Evolutionary conservation across 30 jellyfish, hydroid and myxozoan genomes (phyloP).

Genomic region (Pseudorhiza aurosa): DNA sequence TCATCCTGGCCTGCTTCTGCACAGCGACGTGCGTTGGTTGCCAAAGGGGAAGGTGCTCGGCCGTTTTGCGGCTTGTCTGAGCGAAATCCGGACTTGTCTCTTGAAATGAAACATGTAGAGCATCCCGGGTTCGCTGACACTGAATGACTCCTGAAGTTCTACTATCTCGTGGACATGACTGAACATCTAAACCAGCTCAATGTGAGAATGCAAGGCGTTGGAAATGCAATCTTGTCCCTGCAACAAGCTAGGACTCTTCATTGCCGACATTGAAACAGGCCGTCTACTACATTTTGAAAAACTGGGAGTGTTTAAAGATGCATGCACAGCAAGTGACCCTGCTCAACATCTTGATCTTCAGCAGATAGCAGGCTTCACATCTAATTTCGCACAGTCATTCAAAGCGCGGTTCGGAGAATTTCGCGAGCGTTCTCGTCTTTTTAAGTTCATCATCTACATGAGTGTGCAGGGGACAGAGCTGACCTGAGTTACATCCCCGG

Average conservation of each 20-base stretch:
- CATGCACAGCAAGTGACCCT: background rate
- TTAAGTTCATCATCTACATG: background rate
- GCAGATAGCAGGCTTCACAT: slow-evolving; percentile 8
- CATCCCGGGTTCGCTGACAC: background rate
- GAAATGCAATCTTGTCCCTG: slow-evolving; percentile 3
- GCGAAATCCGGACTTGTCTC: no score
- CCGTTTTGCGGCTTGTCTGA: background rate
- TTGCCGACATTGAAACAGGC: background rate
- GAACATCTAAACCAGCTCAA: slow-evolving; percentile 1
- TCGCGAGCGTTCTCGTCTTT: background rate
- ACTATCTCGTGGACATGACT: slow-evolving; percentile 25
- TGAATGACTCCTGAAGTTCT: slow-evolving; percentile 40
- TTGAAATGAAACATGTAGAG: background rate
- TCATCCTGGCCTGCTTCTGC: background rate
- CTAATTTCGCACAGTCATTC: background rate
- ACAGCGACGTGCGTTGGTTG: background rate
- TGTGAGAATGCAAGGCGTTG: slow-evolving; percentile 12
- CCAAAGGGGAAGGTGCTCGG: background rate
- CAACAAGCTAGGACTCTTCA: background rate
- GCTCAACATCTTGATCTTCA: background rate
- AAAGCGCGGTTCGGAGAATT: background rate
- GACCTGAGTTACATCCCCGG: background rate
- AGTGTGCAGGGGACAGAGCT: background rate
- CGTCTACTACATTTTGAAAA: slow-evolving; percentile 3
- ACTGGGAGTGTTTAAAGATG: background rate